A percentile compares a stretch with the other conserved stretches of the same genome.
phyloP scores from a whole-genome alignment of 2,888 invertebrate genomes.

The Eristalinus sepulchralis region DNA sequence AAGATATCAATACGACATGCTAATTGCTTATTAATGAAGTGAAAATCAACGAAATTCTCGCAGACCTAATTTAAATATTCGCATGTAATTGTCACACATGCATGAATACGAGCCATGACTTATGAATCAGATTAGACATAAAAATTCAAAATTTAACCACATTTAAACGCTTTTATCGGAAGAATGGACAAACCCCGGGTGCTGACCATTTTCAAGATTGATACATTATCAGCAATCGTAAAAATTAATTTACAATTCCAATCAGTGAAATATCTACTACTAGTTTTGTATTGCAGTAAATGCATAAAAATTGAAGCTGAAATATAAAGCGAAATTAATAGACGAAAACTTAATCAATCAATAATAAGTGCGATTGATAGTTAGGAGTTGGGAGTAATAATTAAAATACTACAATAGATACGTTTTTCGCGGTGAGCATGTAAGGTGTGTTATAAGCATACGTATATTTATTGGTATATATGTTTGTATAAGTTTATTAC shows the following conservation, averaged over 20 bases:
- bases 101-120: background rate
- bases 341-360: too few species aligned
- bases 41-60: background rate
- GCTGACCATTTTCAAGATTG: background rate
- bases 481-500: too few species aligned
- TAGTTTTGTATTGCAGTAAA: background rate
- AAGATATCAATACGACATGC: slow-evolving; percentile 34
- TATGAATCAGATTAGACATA: background rate
- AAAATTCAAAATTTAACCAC: background rate
- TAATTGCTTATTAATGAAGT: slow-evolving; percentile 23
- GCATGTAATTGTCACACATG: slow-evolving; percentile 13
- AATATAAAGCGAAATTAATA: background rate
- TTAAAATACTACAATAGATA: too few species aligned
- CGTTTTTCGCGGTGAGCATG: too few species aligned
- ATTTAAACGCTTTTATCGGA: background rate
- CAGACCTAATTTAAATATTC: slow-evolving; percentile 23
- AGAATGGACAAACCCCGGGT: background rate
- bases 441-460: too few species aligned
- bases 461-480: too few species aligned
- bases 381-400: too few species aligned
- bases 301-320: background rate
- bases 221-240: background rate
- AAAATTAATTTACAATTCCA: background rate
- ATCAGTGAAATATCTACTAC: background rate
- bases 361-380: too few species aligned